phyloP scores from a whole-genome alignment of 2,797 vertebrate species.

The Gambusia yucatana region DNA sequence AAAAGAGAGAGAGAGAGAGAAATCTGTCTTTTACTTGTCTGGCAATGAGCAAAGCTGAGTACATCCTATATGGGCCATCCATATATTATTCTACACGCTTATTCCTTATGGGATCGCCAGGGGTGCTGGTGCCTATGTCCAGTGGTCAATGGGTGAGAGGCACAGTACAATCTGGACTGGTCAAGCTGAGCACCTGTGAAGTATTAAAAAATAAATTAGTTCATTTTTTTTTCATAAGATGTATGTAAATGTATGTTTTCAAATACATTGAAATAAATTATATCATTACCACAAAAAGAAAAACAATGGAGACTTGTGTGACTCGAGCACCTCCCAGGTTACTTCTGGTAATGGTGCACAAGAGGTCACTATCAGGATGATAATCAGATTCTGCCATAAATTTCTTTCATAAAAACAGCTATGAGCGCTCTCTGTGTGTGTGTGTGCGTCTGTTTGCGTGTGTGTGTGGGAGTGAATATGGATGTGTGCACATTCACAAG shows the following conservation, averaged over 20 bases:
- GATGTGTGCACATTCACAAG: slow-evolving; percentile 53
- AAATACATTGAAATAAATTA: background rate
- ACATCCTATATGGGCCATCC: no score
- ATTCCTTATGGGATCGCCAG: no score
- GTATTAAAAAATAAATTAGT: background rate
- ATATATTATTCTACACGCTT: no score
- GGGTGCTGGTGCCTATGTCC: no score
- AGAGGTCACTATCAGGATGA: slow-evolving; percentile 52
- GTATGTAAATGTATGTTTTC: background rate
- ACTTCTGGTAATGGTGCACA: background rate
- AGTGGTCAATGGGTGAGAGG: no score
- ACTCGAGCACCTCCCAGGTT: background rate
- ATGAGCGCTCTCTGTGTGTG: slow-evolving; percentile 7
- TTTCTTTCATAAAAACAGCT: slow-evolving; percentile 25
- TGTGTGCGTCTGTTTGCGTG: background rate
- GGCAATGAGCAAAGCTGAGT: background rate
- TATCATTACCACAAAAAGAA: background rate
- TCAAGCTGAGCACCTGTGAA: background rate
- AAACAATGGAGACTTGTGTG: background rate
- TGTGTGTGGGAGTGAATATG: slow-evolving; percentile 33
- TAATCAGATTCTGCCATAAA: slow-evolving; percentile 60
- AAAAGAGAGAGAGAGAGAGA: no score
- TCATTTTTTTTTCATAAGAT: background rate
- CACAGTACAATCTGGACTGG: no score
- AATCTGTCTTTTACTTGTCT: background rate